phyloP scores from a whole-genome alignment of 2,888 invertebrate species.

The Serripes groenlandicus region DNA sequence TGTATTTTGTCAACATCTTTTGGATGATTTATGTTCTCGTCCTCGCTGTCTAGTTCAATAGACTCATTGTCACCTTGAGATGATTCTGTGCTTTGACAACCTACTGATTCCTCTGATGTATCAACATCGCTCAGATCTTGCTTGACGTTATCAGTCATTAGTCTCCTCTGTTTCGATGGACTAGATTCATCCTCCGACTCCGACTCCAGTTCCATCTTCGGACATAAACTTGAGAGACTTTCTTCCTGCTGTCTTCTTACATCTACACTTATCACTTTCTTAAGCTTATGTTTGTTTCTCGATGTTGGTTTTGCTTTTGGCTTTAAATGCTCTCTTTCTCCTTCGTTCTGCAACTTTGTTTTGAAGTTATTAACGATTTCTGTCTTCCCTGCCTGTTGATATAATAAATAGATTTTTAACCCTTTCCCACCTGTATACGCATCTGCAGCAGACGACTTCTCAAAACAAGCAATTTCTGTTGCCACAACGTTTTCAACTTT shows the following conservation, averaged over 20 bases:
- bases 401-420: background rate
- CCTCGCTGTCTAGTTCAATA: background rate
- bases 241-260: background rate
- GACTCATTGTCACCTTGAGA: slow-evolving; percentile 5
- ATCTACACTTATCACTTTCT: background rate
- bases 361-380: slow-evolving; percentile 17
- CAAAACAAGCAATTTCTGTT: too few species aligned
- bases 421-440: too few species aligned
- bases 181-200: background rate
- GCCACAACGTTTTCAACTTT: too few species aligned
- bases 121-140: background rate
- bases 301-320: too few species aligned
- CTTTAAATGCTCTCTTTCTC: slow-evolving; percentile 2
- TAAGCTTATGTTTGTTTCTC: background rate
- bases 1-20: background rate
- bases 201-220: slow-evolving; percentile 41
- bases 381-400: slow-evolving; percentile 48
- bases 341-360: background rate
- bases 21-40: background rate
- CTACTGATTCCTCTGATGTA: slow-evolving; percentile 6
- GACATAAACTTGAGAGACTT: slow-evolving; percentile 30
- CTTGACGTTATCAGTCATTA: background rate
- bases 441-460: too few species aligned
- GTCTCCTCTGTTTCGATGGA: background rate
- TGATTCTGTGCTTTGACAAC: slow-evolving; percentile 4